A percentile compares a stretch with the other conserved stretches of the same genome.
phyloP scores from a whole-genome alignment of 1,140 invertebrate species.

The Bicyclus anynana region DNA sequence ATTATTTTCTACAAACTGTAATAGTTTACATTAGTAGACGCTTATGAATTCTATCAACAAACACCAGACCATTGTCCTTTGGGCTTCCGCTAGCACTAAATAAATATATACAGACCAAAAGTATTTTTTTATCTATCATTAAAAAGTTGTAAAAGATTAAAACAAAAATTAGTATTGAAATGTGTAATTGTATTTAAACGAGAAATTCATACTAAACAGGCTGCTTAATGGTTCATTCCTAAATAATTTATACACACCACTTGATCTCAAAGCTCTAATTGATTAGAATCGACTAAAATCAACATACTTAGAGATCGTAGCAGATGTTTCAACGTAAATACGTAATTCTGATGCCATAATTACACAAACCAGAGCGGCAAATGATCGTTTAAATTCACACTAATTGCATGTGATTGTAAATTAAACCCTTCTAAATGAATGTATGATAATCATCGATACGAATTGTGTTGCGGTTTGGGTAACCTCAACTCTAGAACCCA shows the following conservation, averaged over 20 bases:
- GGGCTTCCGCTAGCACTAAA: too few species aligned
- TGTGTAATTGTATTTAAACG: too few species aligned
- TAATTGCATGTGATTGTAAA: not conserved
- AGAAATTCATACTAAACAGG: too few species aligned
- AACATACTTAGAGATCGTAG: not conserved
- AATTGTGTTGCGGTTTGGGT: not conserved
- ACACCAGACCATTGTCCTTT: too few species aligned
- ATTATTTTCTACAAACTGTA: too few species aligned
- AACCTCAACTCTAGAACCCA: too few species aligned
- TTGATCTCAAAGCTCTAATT: not conserved
- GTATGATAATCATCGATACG: not conserved
- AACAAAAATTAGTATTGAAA: too few species aligned
- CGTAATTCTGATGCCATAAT: not conserved
- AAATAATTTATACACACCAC: not conserved
- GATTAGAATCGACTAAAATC: slow-evolving; percentile 1
- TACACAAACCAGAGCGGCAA: not conserved
- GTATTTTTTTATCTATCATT: too few species aligned
- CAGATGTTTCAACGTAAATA: slow-evolving; percentile 1
- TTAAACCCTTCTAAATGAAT: not conserved
- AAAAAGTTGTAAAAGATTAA: too few species aligned
- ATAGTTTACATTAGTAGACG: too few species aligned
- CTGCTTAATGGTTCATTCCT: not conserved
- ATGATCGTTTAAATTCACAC: slow-evolving; percentile 1
- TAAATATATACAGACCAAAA: too few species aligned
- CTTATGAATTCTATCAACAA: too few species aligned